Conservation (phyloP, 2,888 invertebrate species). For the Oscheius onirici region DNA sequence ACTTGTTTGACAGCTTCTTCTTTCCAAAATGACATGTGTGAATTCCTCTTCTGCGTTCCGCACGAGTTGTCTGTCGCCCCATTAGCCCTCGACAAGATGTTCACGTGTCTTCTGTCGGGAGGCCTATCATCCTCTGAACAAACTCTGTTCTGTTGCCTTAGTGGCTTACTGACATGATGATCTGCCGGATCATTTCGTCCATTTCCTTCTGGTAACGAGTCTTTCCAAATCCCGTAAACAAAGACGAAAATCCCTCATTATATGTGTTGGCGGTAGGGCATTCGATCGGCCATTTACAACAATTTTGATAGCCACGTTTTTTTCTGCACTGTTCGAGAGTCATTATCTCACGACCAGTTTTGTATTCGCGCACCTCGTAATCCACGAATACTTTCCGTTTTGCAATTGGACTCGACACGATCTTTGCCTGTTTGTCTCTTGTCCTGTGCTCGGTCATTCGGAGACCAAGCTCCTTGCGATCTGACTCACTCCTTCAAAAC, state of each 20-base stretch:
- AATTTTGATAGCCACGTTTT: conserved; percentile 6
- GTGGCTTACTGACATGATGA: not conserved
- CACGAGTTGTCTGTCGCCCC: conserved; percentile 10
- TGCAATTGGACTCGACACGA: not conserved
- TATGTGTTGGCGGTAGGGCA: not conserved
- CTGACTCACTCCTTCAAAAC: not conserved
- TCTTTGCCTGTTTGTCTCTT: not conserved
- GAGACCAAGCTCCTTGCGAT: not conserved
- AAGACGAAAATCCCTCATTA: not conserved
- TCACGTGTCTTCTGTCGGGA: conserved; percentile 22
- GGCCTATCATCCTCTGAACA: not conserved
- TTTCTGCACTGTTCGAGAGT: not conserved
- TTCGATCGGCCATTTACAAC: conserved; percentile 13
- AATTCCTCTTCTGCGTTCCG: conserved; percentile 7
- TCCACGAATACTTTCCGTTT: not conserved
- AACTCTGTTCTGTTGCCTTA: conserved; percentile 12
- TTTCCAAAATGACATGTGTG: not conserved
- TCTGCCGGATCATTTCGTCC: not conserved
- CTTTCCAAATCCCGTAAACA: not conserved
- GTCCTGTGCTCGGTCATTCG: not conserved
- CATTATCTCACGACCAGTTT: conserved; percentile 20
- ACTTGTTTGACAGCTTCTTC: too few relatives aligned
- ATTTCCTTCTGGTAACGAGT: not conserved
- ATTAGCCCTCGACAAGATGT: conserved; percentile 8
- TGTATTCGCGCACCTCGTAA: conserved; percentile 1